A percentile compares a stretch with the other conserved stretches of the same genome.
Evolutionary conservation across 2,797 vertebrate species (phyloP).

Genomic region (Phrynocephalus forsythii): DNA sequence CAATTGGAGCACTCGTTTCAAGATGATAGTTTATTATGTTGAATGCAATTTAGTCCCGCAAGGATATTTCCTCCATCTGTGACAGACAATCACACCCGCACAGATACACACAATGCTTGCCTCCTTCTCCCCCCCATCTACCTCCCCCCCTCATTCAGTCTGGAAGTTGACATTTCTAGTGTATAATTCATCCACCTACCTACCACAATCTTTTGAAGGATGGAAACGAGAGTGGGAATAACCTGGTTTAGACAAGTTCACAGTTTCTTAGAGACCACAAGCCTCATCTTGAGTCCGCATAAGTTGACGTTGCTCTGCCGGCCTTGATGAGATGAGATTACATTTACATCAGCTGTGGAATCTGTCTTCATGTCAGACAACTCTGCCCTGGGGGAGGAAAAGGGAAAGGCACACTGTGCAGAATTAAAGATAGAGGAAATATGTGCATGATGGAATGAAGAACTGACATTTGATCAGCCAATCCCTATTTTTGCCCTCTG

Average conservation of each 20-base stretch:
- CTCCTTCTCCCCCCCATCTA: constrained; percentile 2
- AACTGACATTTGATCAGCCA: background rate
- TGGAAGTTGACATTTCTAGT: background rate
- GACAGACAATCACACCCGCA: constrained; percentile 15
- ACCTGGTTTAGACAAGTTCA: constrained; percentile 11
- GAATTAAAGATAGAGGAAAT: constrained; percentile 2
- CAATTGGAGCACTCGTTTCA: constrained; percentile 78
- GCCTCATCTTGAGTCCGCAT: background rate
- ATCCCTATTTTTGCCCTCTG: background rate
- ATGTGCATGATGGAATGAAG: background rate
- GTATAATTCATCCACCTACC: constrained; percentile 15
- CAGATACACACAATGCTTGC: background rate
- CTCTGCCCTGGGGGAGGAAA: constrained; percentile 10
- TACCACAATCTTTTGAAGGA: background rate
- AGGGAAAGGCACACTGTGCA: background rate
- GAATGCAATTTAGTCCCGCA: constrained; percentile 70
- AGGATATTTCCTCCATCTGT: constrained; percentile 61
- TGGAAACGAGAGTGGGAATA: constrained; percentile 25
- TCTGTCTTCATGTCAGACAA: constrained; percentile 22
- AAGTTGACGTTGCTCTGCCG: fast-evolving
- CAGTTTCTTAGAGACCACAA: constrained; percentile 7
- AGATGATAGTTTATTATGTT: constrained; percentile 79
- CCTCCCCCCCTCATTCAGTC: background rate
- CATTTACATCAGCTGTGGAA: constrained; percentile 24
- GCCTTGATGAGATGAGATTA: constrained; percentile 25